Evolutionary conservation across 1,140 invertebrate genomes (phyloP).

Genomic region (Macrosteles quadrilineatus): DNA sequence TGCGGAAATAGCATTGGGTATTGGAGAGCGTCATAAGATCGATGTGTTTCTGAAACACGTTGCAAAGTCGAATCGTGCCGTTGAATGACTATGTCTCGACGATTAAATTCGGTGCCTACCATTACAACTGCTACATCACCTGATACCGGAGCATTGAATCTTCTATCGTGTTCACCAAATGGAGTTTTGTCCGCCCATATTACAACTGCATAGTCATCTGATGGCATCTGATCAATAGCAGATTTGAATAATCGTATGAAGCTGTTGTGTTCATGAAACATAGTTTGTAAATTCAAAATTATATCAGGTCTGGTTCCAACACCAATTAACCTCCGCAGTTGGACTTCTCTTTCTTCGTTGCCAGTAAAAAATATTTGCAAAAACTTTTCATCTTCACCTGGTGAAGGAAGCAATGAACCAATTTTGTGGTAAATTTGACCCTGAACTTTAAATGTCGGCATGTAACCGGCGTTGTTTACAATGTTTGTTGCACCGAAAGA

Average conservation of each 20-base stretch:
- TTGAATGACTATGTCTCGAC: constrained; percentile 51
- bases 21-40: constrained; percentile 34
- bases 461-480: too few species aligned
- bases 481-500: too few species aligned
- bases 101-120: constrained; percentile 47
- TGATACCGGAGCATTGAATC: constrained; percentile 50
- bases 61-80: constrained; percentile 48
- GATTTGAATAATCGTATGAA: too few species aligned
- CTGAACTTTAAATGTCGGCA: constrained; percentile 51
- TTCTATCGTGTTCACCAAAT: constrained; percentile 48
- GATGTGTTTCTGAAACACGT: constrained; percentile 51
- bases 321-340: constrained; percentile 32
- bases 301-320: constrained; percentile 42
- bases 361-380: constrained; percentile 52
- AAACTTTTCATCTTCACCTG: constrained; percentile 47
- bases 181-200: constrained; percentile 50
- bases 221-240: constrained; percentile 48
- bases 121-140: constrained; percentile 52
- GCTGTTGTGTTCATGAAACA: too few species aligned
- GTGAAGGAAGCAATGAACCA: constrained; percentile 46
- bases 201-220: constrained; percentile 48
- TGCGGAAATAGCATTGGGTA: constrained; percentile 54
- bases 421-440: constrained; percentile 54
- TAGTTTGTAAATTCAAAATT: constrained; percentile 11
- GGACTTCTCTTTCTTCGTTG: constrained; percentile 41